Conservation (phyloP, 2,888 invertebrate genomes). For the Sinopyrophorus schimmeli region DNA sequence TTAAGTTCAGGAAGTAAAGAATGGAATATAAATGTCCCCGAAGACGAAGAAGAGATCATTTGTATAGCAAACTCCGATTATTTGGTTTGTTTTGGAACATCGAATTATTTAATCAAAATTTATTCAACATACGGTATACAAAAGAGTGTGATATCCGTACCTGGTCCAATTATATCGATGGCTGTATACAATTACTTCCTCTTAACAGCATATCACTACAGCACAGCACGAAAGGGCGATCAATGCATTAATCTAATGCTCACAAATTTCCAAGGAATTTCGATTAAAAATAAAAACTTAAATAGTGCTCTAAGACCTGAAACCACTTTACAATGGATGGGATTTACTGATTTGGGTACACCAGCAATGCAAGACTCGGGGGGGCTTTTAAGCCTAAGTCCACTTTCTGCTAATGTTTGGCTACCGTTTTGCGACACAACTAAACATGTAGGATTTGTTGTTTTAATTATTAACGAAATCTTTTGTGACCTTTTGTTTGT, state of each 20-base stretch:
- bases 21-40: conserved; percentile 80
- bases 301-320: conserved; percentile 69
- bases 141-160: conserved; percentile 71
- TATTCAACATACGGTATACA: conserved; percentile 88
- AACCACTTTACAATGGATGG: conserved; percentile 74
- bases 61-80: conserved; percentile 70
- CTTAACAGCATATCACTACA: conserved; percentile 68
- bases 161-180: conserved; percentile 74
- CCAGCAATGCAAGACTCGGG: conserved; percentile 76
- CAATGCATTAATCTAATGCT: conserved; percentile 61
- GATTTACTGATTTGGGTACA: conserved; percentile 79
- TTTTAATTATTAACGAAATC: too few species aligned
- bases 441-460: conserved; percentile 62
- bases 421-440: conserved; percentile 77
- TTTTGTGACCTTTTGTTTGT: conserved; percentile 1
- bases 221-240: conserved; percentile 58
- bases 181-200: conserved; percentile 65
- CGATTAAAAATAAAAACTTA: conserved; percentile 59
- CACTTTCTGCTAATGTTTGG: conserved; percentile 74
- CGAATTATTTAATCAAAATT: conserved; percentile 74
- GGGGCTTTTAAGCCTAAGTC: conserved; percentile 75
- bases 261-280: conserved; percentile 54
- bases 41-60: conserved; percentile 76
- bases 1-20: conserved; percentile 78
- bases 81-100: conserved; percentile 80